Evolutionary conservation across 2,113 vertebrate species (phyloP), one percentile per base, ranked within the genome.

Genomic region (Terrapene triunguis): DNA sequence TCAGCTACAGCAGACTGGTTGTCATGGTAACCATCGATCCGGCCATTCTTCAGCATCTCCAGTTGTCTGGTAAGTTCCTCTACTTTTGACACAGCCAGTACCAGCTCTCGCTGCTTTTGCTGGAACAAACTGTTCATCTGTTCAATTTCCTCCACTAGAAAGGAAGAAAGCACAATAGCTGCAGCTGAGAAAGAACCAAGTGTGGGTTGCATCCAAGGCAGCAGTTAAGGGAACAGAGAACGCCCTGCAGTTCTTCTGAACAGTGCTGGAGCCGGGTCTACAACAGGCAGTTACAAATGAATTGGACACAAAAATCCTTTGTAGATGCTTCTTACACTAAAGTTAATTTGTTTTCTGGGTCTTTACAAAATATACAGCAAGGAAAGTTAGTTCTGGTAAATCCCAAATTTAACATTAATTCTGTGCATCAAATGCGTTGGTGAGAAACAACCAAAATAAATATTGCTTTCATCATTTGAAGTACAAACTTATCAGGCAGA

Each of bases 61-160:
- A 99, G 98, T 97, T 99, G 99, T 82, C 99, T 98, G 79, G 98
- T 99, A 65, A 99, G 99, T 32, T 99, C 99, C 87, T 99, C 99
- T 5, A 99, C 99, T 95, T 99, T 99, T 7, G 99, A 98, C 44
- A 99, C 98, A 0, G 99, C 99, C 97, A 99, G 98, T 78, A 99
- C 99, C 47, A 99, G 97, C 97, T 99, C 99, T 86, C 98, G 99
- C 98, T 99, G 99, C 97, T 99, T 99, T 92, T 99, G 99, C 98
- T 99, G 99, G 98, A 99, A 99, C 96, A 99, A 96, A 93, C 98
- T 99, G 97, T 99, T 99, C 99, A 99, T 99, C 98, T 99, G 99
- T 85, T 99, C 99, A 44, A 99, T 99, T 97, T 99, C 99, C 91
- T 99, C 99, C 98, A 99, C 99, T 99, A 96, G 32, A 96, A 27